A percentile compares a stretch with the other conserved stretches of the same genome.
These are phyloP conservation scores for Tangara arthus DNA, from an alignment of 2,797 vertebrate genomes.

Conservation along the genomic window DNA sequence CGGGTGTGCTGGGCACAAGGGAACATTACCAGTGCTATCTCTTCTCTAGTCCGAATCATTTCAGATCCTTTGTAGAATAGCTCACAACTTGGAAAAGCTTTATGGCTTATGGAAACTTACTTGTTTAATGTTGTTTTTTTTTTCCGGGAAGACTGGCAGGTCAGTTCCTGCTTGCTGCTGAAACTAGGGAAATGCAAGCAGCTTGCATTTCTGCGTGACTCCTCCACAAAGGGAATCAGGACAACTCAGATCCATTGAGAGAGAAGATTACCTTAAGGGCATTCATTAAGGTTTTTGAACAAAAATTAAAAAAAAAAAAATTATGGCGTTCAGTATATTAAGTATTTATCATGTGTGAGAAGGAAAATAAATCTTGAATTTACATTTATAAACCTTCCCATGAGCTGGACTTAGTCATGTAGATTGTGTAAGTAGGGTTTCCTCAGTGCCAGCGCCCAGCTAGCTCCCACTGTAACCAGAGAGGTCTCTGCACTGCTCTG, in stretches of 20 bases:
- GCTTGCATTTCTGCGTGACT: conserved; percentile 43
- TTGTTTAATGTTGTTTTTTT: conserved; percentile 13
- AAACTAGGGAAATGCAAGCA: conserved; percentile 52
- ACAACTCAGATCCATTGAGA: conserved; percentile 55
- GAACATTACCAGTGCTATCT: conserved; percentile 11
- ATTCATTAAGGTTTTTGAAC: conserved; percentile 73
- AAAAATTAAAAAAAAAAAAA: conserved; percentile 55
- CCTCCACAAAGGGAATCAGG: conserved; percentile 68
- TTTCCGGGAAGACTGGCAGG: conserved; percentile 57
- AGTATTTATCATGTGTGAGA: conserved; percentile 80
- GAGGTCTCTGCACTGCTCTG: conserved; percentile 70
- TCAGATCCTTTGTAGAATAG: conserved; percentile 57
- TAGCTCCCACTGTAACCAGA: conserved; percentile 72
- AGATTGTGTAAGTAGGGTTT: conserved; percentile 73
- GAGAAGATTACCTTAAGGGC: conserved; percentile 73
- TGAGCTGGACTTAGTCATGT: conserved; percentile 69
- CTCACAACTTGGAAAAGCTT: conserved; percentile 31
- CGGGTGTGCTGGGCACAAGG: not conserved
- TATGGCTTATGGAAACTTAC: conserved; percentile 57
- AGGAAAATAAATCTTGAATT: conserved; percentile 72
- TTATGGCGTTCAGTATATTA: conserved; percentile 71
- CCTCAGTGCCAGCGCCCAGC: conserved; percentile 64
- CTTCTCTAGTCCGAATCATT: conserved; percentile 52
- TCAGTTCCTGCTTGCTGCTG: conserved; percentile 60
- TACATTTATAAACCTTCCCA: conserved; percentile 71